phyloP scores from a whole-genome alignment of 2,888 invertebrate genomes.

The Tiliacea aurago region DNA sequence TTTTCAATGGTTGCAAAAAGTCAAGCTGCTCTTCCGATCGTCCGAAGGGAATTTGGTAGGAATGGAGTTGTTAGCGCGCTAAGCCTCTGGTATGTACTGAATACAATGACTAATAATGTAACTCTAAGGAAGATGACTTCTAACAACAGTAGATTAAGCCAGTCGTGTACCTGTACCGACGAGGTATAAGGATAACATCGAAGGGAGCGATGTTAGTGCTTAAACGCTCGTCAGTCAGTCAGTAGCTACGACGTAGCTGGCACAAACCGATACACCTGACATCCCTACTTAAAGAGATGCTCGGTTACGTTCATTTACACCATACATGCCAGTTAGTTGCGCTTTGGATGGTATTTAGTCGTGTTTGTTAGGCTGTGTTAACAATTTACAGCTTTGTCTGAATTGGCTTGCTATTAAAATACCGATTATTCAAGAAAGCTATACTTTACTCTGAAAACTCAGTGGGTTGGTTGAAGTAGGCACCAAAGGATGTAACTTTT shows the following conservation, averaged over 20 bases:
- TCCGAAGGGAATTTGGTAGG: too few relatives aligned
- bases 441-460: conserved; percentile 18
- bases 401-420: conserved; percentile 9
- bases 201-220: conserved; percentile 17
- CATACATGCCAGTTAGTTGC: conserved; percentile 15
- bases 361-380: neutral
- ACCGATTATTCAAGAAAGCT: conserved; percentile 1
- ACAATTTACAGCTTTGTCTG: conserved; percentile 1
- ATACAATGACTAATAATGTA: neutral
- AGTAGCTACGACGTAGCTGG: conserved; percentile 2
- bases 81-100: neutral
- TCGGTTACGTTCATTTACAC: conserved; percentile 10
- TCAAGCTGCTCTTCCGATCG: too few relatives aligned
- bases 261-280: conserved; percentile 26
- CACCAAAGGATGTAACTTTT: conserved; percentile 34
- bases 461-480: conserved; percentile 15
- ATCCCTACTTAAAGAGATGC: neutral
- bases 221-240: conserved; percentile 32
- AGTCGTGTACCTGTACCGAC: neutral
- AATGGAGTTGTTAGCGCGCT: too few relatives aligned
- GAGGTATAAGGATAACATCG: conserved; percentile 3
- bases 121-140: neutral
- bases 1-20: too few relatives aligned
- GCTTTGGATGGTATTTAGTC: neutral
- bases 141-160: neutral